Conservation (phyloP, 2,113 vertebrate species). For the Tricholaema leucomelas region DNA sequence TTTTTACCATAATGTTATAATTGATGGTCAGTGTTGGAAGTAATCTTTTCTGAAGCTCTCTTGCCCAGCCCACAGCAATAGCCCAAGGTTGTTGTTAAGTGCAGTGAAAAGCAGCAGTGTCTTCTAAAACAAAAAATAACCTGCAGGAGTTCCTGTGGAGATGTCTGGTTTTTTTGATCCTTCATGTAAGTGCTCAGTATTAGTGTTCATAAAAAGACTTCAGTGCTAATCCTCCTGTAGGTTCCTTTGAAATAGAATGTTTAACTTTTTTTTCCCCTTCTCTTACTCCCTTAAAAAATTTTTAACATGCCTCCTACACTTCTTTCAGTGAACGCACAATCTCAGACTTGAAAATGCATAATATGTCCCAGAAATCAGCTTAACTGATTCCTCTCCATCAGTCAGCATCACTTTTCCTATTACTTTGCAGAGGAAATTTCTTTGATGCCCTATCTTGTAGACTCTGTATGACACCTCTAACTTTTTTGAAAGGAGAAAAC, state of each 20-base stretch:
- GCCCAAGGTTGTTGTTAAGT: neutral
- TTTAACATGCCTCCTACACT: neutral
- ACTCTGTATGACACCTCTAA: neutral
- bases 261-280: neutral
- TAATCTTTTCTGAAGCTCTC: too few species aligned
- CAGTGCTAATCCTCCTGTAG: neutral
- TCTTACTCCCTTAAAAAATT: neutral
- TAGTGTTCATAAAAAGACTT: neutral
- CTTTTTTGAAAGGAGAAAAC: neutral
- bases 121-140: neutral
- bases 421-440: neutral
- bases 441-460: neutral
- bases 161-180: neutral
- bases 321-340: conserved; percentile 27
- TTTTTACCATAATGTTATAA: neutral
- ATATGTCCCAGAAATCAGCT: conserved; percentile 47
- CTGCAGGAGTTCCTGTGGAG: neutral
- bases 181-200: neutral
- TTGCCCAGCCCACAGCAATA: too few species aligned
- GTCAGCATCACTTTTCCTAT: neutral
- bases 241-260: conserved; percentile 1
- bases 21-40: neutral
- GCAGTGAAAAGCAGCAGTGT: neutral
- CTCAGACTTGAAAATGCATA: conserved; percentile 50
- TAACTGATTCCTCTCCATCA: conserved; percentile 42